Percentiles rank a stretch among this genome's conserved stretches.
phyloP scores from a whole-genome alignment of 2,113 vertebrate genomes.

The Macquaria ambigua region DNA sequence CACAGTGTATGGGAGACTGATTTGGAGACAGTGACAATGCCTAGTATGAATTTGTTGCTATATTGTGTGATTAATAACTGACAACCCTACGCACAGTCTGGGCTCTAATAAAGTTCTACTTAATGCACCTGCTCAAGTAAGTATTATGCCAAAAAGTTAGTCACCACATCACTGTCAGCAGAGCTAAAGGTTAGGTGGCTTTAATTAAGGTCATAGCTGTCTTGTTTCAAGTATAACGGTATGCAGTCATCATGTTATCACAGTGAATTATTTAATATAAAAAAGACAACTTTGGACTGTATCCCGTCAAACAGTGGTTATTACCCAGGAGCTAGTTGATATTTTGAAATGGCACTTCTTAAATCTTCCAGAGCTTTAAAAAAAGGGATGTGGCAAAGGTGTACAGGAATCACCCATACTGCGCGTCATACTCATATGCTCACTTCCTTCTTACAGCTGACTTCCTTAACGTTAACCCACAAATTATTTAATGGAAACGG shows the following conservation, averaged over 20 bases:
- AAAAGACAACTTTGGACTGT: neutral
- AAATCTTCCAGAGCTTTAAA: neutral
- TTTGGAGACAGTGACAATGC: neutral
- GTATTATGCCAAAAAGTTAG: neutral
- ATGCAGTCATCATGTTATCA: neutral
- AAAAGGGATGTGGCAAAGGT: neutral
- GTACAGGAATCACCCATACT: neutral
- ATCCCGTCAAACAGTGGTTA: neutral
- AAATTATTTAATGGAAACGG: neutral
- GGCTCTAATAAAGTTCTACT: neutral
- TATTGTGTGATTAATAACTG: neutral
- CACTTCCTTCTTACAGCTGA: conserved; percentile 68
- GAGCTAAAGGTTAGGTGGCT: conserved; percentile 2
- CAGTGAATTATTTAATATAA: neutral
- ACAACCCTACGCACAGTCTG: neutral
- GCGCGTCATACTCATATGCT: conserved; percentile 24
- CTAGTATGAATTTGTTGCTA: neutral
- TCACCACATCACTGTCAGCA: neutral
- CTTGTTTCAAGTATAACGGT: neutral
- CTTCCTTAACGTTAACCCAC: conserved; percentile 51
- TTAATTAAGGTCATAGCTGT: conserved; percentile 8
- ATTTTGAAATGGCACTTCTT: neutral
- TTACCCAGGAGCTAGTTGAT: neutral
- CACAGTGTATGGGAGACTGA: neutral
- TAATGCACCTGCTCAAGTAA: neutral